Percentiles rank a stretch among this genome's conserved stretches.
Conservation (phyloP, 2,113 vertebrate genomes). For the Corythornis vintsioides region DNA sequence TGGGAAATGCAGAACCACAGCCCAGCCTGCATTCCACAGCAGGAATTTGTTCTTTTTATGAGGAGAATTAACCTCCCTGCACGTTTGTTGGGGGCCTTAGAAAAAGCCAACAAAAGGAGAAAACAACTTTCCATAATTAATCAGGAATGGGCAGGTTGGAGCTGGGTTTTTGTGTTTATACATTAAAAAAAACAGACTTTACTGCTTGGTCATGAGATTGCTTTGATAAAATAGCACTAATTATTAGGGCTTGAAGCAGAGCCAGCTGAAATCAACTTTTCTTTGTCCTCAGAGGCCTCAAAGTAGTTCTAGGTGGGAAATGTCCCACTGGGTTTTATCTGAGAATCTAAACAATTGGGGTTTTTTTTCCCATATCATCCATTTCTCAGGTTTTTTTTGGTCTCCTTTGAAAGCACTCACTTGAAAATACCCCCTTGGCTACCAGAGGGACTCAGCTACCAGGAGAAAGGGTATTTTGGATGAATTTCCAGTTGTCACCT, state of each 20-base stretch:
- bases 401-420: neutral
- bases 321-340: neutral
- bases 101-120: slow-evolving; percentile 4
- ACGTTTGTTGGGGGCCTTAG: neutral
- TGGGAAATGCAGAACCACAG: neutral
- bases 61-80: neutral
- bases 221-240: neutral
- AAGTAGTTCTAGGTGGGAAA: neutral
- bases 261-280: neutral
- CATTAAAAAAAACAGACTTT: neutral
- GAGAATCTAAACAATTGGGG: neutral
- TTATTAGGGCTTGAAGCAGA: slow-evolving; percentile 5
- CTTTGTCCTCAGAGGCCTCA: neutral
- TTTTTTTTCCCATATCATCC: neutral
- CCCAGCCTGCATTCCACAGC: neutral
- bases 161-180: neutral
- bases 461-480: neutral
- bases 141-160: neutral
- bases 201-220: neutral
- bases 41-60: neutral
- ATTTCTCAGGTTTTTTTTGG: neutral
- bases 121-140: neutral
- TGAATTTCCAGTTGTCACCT: neutral
- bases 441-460: neutral
- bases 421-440: neutral